Evolutionary conservation across 2,797 vertebrate genomes (phyloP), one percentile per base, ranked within the genome.

Genomic region (Typhlichthys subterraneus): DNA sequence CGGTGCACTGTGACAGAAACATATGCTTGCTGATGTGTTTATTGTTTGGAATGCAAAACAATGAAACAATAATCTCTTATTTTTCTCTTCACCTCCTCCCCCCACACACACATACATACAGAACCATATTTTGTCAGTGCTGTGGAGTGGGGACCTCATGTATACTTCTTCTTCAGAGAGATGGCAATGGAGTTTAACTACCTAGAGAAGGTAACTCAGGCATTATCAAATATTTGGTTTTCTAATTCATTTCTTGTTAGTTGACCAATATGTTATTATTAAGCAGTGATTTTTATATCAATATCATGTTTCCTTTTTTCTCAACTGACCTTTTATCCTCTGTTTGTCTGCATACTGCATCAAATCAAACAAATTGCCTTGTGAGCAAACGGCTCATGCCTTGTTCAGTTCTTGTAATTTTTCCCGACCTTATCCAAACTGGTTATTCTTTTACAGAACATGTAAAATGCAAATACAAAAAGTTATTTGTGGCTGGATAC

Each of bases 161-260:
- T 99, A 77, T 99, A 98, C 86, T 98, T 99, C 92, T 98, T 98
- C 92, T 98, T 99, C 91, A 88, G 96, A 60, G 97, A 99, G 87
- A 97, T 98, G 1, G 97, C 96, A 42, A 97, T 98, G 95, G 97
- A 99, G 88, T 98, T 97, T 81, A 98, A 95, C 89, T 98, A 97
- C 82, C 87, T 98, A 85, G 97, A 98, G 85, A 98, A 98, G 96
- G 97, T 98, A 48, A 48, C 47, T 12, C 12, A 48, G 11, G 3
- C 11, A n/a, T 12, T 48, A 4, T 48, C n/a, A 1, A 48, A 48
- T 48, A 48, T 48, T n/a, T 48, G n/a, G n/a, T 4, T 48, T 12
- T 48, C 47, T n/a, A 48, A 48, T 38, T 2, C 8, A 6, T 38
- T 38, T 38, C 5, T 23, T 23, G 33, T 38, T 38, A 38, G n/a